These are phyloP conservation scores for Polyergus mexicanus DNA, from an alignment of 1,140 invertebrate species.

Conservation along the genomic window DNA sequence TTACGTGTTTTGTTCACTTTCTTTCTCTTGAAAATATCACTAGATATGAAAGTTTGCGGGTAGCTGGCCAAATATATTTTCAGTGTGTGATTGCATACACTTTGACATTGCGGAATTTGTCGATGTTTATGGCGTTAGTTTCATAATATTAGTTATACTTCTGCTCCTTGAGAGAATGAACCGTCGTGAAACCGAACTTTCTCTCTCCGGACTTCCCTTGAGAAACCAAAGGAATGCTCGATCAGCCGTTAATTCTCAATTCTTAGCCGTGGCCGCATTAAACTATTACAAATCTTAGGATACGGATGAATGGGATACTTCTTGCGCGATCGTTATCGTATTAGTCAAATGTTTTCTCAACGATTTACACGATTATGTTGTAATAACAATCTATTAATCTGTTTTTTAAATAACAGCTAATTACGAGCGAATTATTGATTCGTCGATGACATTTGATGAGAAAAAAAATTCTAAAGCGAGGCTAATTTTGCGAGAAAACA, in stretches of 20 bases:
- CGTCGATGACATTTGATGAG: background rate
- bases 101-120: conserved; percentile 72
- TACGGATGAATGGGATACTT: conserved; percentile 49
- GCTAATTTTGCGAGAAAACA: background rate
- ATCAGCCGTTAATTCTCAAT: conserved; percentile 47
- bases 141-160: conserved; percentile 74
- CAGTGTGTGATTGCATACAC: conserved; percentile 52
- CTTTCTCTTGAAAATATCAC: background rate
- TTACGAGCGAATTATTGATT: conserved; percentile 18
- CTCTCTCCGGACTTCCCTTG: conserved; percentile 65
- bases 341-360: conserved; percentile 25
- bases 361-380: background rate
- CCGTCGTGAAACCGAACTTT: conserved; percentile 68
- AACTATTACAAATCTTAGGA: conserved; percentile 60
- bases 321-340: conserved; percentile 2
- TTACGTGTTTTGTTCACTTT: too few species aligned
- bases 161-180: conserved; percentile 61
- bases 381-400: conserved; percentile 12
- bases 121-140: conserved; percentile 67
- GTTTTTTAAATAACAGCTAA: conserved; percentile 6
- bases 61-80: background rate
- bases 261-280: conserved; percentile 45
- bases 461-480: conserved; percentile 3
- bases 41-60: conserved; percentile 3
- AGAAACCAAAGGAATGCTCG: conserved; percentile 59